Evolutionary conservation across 2,888 invertebrate genomes (phyloP), one percentile per base, ranked within the genome.

Genomic region (Elgonia sp.): DNA sequence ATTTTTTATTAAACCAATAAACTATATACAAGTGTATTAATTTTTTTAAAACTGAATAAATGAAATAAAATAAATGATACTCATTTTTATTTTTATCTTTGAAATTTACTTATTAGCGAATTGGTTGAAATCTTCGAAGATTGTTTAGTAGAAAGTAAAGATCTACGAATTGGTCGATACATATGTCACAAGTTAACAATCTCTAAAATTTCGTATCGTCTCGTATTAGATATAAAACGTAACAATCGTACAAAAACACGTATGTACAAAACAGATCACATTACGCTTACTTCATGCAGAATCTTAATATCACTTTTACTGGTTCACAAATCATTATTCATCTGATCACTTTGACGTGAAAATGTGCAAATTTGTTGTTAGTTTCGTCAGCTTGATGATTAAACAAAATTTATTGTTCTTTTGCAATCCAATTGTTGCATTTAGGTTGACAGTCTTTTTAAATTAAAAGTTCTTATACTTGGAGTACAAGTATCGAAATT

Each of bases 231-330:
- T 88, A 88, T 84, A 84, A 88, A 88, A 72, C 70, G 87, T 88
- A 88, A 87, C 72, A 87, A 88, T 42, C 53, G 82, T 88, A 84
- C 77, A 82, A 88, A 88, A 88, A 84, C 80, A 81, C 76, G 81
- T 81, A 84, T 81, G 72, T 88, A 82, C 72, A 84, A 84, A 87
- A 81, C 65, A 50, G 84, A 84, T 88, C 81, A 88, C 84, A 88
- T 79, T 84, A 60, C 72, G 80, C 84, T 84, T 87, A 77, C 39
- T 55, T 75, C 69, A 69, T 50, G 76, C 69, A 85, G 60, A 67
- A 65, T 75, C 75, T 69, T 42, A 53, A 62, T 70, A 81, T 75
- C 81, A 73, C 81, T 53, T 73, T 77, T 63, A 42, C 55, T 57
- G 8, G 20, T 75, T 75, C 37, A 73, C 50, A 80, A 67, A 67